Percentiles rank a stretch among this genome's conserved stretches.
Conservation (phyloP, 2,113 vertebrate species). For the Campylorhamphus procurvoides region DNA sequence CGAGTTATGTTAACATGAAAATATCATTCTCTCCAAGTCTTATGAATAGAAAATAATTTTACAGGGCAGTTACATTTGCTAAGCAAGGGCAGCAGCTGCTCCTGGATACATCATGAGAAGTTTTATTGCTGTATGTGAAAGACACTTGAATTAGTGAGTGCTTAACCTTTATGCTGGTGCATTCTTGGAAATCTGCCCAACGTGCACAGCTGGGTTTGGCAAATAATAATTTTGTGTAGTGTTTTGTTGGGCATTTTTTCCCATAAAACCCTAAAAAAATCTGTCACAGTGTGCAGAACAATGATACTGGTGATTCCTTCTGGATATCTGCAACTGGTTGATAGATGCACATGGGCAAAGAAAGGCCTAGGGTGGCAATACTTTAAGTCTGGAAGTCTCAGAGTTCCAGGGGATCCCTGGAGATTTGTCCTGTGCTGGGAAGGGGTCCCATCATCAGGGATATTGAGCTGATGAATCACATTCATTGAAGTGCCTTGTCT, state of each 20-base stretch:
- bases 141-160: neutral
- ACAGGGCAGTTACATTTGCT: neutral
- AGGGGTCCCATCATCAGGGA: neutral
- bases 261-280: neutral
- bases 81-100: slow-evolving; percentile 23
- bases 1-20: neutral
- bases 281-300: neutral
- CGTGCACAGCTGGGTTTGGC: neutral
- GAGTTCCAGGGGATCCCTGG: neutral
- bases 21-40: neutral
- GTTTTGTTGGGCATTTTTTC: neutral
- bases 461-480: neutral
- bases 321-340: neutral
- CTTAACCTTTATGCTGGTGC: slow-evolving; percentile 11
- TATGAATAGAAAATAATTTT: slow-evolving; percentile 38
- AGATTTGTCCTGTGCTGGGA: neutral
- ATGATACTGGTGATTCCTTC: neutral
- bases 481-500: neutral
- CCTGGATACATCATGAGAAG: neutral
- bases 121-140: neutral
- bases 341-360: neutral
- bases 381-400: neutral
- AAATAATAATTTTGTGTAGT: slow-evolving; percentile 22
- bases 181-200: slow-evolving; percentile 33
- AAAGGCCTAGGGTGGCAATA: neutral